Evolutionary conservation across 2,113 vertebrate species (phyloP).

Genomic region (Nerophis lumbriciformis): DNA sequence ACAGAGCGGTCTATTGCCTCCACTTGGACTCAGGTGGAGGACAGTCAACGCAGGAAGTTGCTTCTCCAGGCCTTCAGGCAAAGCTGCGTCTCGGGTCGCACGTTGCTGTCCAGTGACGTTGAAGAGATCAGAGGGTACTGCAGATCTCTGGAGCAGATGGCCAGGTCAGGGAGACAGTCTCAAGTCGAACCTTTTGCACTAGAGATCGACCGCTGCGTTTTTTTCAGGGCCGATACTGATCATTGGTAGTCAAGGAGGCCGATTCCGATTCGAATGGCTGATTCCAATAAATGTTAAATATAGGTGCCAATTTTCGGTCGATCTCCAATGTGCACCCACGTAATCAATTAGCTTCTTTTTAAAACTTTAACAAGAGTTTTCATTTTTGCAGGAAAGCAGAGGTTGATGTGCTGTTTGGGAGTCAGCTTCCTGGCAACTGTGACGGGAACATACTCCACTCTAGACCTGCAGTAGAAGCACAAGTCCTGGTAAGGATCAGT

Average conservation of each 20-base stretch:
- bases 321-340: background rate
- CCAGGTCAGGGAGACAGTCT: conserved; percentile 35
- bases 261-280: too few relatives aligned
- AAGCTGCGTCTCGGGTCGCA: conserved; percentile 36
- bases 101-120: conserved; percentile 41
- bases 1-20: conserved; percentile 55
- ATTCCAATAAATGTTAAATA: too few relatives aligned
- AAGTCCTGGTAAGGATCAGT: conserved; percentile 65
- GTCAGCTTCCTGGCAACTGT: conserved; percentile 28
- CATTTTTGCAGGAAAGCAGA: conserved; percentile 63
- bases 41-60: conserved; percentile 50
- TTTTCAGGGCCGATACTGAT: too few relatives aligned
- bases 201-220: too few relatives aligned
- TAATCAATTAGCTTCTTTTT: background rate
- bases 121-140: conserved; percentile 42
- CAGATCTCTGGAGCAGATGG: conserved; percentile 55
- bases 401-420: conserved; percentile 60
- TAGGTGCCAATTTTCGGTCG: too few relatives aligned
- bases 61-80: conserved; percentile 65
- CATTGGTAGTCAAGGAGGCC: too few relatives aligned
- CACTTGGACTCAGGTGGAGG: conserved; percentile 52
- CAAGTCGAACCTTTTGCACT: background rate
- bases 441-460: conserved; percentile 22
- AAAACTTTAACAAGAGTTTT: background rate
- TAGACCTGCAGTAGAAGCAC: conserved; percentile 52